Base-by-base conservation (phyloP, 2,797 vertebrate genomes). In the Heliangelus exortis region DNA sequence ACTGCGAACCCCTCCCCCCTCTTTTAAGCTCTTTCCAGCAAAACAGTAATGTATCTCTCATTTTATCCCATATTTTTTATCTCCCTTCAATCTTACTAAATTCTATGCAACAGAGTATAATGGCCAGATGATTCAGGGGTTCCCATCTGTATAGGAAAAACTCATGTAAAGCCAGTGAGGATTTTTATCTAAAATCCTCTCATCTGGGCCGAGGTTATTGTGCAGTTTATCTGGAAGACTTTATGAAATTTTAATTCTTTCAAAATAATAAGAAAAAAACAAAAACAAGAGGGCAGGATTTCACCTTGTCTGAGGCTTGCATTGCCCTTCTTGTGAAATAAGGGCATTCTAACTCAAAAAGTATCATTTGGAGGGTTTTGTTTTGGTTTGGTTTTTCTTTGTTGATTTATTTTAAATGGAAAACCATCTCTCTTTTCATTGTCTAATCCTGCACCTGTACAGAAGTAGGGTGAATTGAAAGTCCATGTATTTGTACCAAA, bases 161-260 rank as follows among this genome's bases (percentile, higher is more conserved):
- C 77, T 84, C 75, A 88, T 54, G 51, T 76, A 89, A 25, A 77
- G 36, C 75, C 82, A 92, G 51, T 39, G 39, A 78, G 79, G 73
- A 59, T 93, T 94, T 93, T 92, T 67, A 59, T 18, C 45, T 82
- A 58, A 93, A 95, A 89, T 94, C 81, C 89, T 90, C 63, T 79
- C 63, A 87, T 84, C 63, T 76, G 54, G 31, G 68, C 22, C 22
- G 92, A 94, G 59, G 74, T 92, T 87, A 91, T 43, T 83, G 13
- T n/a, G 26, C 54, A 62, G 18, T 58, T 21, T 89, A 53, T 89
- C 23, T 36, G 14, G n/a, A 17, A 86, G 54, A 73, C 13, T 72
- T 89, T 51, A 45, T 72, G 66, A 91, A 87, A 90, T 58, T 20
- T 62, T 88, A 72, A 65, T 75, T 88, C n/a, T 68, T 48, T 58